A percentile compares a stretch with the other conserved stretches of the same genome.
Evolutionary conservation across 2,797 vertebrate species (phyloP).

Genomic region (Caiman crocodilus): DNA sequence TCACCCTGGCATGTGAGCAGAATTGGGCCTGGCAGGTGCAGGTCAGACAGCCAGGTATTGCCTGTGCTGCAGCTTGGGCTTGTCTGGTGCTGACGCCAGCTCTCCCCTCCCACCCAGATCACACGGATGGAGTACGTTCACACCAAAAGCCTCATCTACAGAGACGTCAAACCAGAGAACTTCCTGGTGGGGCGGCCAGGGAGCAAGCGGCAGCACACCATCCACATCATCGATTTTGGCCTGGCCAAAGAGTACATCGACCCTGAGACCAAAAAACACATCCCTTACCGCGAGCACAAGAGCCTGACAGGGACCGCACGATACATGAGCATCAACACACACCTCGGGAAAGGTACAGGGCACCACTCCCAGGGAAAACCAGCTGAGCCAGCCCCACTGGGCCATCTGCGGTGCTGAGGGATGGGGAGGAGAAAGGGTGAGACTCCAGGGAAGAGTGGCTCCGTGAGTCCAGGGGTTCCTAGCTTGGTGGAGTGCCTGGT

Average conservation of each 20-base stretch:
- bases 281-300: slow-evolving; percentile 99
- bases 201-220: slow-evolving; percentile 95
- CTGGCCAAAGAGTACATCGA: slow-evolving; percentile 99
- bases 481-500: neutral
- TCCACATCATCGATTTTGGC: slow-evolving; percentile 99
- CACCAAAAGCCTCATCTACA: slow-evolving; percentile 98
- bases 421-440: no score
- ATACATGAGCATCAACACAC: slow-evolving; percentile 99
- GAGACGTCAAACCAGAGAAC: slow-evolving; percentile 98
- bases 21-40: neutral
- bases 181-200: slow-evolving; percentile 97
- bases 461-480: no score
- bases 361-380: no score
- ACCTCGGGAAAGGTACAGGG: slow-evolving; percentile 93
- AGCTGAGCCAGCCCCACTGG: no score
- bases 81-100: neutral
- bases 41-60: neutral
- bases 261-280: slow-evolving; percentile 99
- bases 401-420: neutral
- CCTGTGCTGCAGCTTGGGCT: accelerated
- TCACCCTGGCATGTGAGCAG: accelerated
- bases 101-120: slow-evolving; percentile 81
- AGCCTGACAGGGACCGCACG: slow-evolving; percentile 97
- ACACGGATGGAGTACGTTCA: slow-evolving; percentile 98
- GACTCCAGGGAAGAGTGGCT: neutral